A percentile compares a stretch with the other conserved stretches of the same genome.
phyloP scores from a whole-genome alignment of 2,113 vertebrate genomes.

The Columba janthina region DNA sequence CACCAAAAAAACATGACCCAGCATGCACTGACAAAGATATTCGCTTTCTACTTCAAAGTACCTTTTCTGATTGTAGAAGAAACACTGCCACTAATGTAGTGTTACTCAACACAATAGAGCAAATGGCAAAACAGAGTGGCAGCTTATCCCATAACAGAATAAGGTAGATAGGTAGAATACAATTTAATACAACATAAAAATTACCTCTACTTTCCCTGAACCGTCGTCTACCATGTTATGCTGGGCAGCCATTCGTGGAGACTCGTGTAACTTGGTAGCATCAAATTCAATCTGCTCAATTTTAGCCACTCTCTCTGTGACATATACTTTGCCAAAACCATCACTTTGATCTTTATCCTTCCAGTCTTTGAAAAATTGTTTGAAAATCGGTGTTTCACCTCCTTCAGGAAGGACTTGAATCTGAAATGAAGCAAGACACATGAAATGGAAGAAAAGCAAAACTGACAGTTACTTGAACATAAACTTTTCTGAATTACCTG shows the following conservation, averaged over 20 bases:
- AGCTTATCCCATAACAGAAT: not conserved
- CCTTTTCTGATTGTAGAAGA: not conserved
- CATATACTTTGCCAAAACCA: conserved; percentile 85
- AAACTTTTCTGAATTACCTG: not conserved
- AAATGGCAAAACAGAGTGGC: not conserved
- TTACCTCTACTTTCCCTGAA: conserved; percentile 86
- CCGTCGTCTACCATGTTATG: conserved; percentile 92
- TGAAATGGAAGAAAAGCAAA: not conserved
- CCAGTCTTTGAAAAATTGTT: conserved; percentile 91
- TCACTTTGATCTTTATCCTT: conserved; percentile 85
- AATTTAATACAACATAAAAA: not conserved
- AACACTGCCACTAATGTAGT: not conserved
- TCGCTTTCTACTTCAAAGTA: not conserved
- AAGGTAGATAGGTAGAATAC: not conserved
- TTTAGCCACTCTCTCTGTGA: conserved; percentile 86
- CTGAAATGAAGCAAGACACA: conserved; percentile 69
- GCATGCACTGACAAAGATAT: not conserved
- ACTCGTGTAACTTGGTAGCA: conserved; percentile 86
- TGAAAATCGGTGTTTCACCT: conserved; percentile 91
- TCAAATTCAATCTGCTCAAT: conserved; percentile 88
- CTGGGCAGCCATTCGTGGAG: conserved; percentile 87
- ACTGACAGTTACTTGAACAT: not conserved
- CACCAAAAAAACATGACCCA: not conserved
- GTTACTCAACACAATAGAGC: not conserved
- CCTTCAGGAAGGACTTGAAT: conserved; percentile 92